Percentiles rank a stretch among this genome's conserved stretches.
Evolutionary conservation across 2,888 invertebrate genomes (phyloP).

Genomic region (Cerastoderma edule): DNA sequence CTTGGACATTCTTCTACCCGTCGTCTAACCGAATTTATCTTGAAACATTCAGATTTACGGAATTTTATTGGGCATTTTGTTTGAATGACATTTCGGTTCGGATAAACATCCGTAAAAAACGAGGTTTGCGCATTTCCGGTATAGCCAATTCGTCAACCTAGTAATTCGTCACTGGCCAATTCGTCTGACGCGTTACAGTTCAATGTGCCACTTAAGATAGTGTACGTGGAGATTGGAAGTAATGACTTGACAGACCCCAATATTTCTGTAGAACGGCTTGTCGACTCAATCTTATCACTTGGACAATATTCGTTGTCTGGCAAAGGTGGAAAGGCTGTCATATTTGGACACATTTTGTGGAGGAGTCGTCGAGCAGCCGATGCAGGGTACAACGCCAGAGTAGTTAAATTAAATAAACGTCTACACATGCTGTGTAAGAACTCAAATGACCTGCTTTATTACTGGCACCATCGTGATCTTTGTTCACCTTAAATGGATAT

Average conservation of each 20-base stretch:
- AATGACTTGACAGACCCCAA: not conserved
- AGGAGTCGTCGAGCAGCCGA: not conserved
- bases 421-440: not conserved
- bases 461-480: not conserved
- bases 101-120: not conserved
- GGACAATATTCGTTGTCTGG: not conserved
- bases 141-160: too few species aligned
- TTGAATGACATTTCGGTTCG: not conserved
- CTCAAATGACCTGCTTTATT: not conserved
- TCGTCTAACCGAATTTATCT: not conserved
- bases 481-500: not conserved
- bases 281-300: not conserved
- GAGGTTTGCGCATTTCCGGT: too few species aligned
- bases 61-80: too few species aligned
- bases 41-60: not conserved
- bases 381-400: not conserved
- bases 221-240: slow-evolving; percentile 6
- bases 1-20: not conserved
- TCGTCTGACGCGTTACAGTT: not conserved
- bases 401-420: not conserved
- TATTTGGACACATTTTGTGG: not conserved
- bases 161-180: too few species aligned
- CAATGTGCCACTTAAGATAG: slow-evolving; percentile 16
- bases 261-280: not conserved
- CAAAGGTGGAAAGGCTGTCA: not conserved